These are phyloP conservation scores for Zonitis immaculata DNA, from an alignment of 2,888 invertebrate species.

Conservation along the genomic window DNA sequence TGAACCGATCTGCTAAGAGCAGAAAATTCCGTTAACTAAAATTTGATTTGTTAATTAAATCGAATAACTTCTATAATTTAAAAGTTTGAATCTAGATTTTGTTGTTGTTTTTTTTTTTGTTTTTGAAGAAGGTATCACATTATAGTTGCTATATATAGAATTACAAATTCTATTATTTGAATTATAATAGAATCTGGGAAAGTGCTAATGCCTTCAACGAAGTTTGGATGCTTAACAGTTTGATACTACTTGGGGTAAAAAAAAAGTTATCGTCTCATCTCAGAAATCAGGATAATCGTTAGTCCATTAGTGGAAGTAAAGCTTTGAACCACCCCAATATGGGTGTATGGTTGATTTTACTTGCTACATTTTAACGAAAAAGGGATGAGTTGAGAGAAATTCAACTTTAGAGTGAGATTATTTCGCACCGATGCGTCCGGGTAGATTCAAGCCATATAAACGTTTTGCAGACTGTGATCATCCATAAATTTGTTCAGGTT, in stretches of 20 bases:
- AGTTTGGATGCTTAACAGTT: conserved; percentile 32
- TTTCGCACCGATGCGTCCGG: conserved; percentile 37
- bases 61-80: conserved; percentile 27
- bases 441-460: conserved; percentile 30
- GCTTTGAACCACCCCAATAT: conserved; percentile 25
- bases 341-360: conserved; percentile 2
- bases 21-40: conserved; percentile 23
- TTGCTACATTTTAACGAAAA: conserved; percentile 29
- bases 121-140: no score
- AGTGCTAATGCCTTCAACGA: conserved; percentile 30
- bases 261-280: conserved; percentile 40
- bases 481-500: conserved; percentile 27
- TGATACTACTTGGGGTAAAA: conserved; percentile 28
- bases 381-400: conserved; percentile 27
- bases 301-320: conserved; percentile 43
- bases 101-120: no score
- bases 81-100: not conserved
- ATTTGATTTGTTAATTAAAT: conserved; percentile 32
- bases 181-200: conserved; percentile 23
- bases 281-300: conserved; percentile 44
- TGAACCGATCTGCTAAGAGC: conserved; percentile 23
- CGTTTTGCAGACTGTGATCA: conserved; percentile 30
- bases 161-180: not conserved
- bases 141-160: no score
- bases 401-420: conserved; percentile 36